Evolutionary conservation across 1,140 invertebrate species (phyloP), one percentile per base, ranked within the genome.

Genomic region (Hycleus phaleratus): DNA sequence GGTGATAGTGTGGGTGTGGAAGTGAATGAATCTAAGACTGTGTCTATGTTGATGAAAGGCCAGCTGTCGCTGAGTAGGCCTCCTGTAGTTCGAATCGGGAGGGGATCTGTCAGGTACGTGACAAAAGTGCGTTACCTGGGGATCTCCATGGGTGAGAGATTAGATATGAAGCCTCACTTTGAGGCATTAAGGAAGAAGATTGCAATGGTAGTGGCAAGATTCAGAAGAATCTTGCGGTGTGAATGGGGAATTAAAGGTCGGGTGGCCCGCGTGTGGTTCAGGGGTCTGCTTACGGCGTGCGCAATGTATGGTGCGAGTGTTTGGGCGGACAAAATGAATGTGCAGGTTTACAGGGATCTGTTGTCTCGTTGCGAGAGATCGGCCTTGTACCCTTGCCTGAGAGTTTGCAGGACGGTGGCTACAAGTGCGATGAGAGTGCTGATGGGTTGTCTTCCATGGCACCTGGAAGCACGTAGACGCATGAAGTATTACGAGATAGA

Each of bases 291-390:
- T 18, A 39, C 66, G 0, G 42, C 69, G 0, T 60, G 52, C 4
- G 43, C 65, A 0, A 52, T 60, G 1, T 73, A 74, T 58, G 70
- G 62, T 0, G 67, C 64, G 1, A 51, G 56, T 0, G 58, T 60
- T 0, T 74, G 71, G 68, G 26, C 26, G 7, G 7, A 32, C 7
- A 12, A 3, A 0, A n/a, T 7, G 9, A 25, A 0, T 39, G 12
- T 12, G 12, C 12, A 12, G 49, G 8, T 48, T 18, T 12, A 40
- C 7, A 45, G 43, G n/a, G 0, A 26, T 60, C 7, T 5, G 46
- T 0, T 11, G 25, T 7, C 4, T 1, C 12, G 49, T 3, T 64
- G 49, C 49, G 47, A 50, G 42, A 51, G 67, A 11, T 24, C 39
- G 0, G 67, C 60, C 4, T 58, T 73, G 0, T 18, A 70, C 0